A percentile compares a stretch with the other conserved stretches of the same genome.
Evolutionary conservation across 2,888 invertebrate species (phyloP).

Genomic region (Sussaba pulchella): DNA sequence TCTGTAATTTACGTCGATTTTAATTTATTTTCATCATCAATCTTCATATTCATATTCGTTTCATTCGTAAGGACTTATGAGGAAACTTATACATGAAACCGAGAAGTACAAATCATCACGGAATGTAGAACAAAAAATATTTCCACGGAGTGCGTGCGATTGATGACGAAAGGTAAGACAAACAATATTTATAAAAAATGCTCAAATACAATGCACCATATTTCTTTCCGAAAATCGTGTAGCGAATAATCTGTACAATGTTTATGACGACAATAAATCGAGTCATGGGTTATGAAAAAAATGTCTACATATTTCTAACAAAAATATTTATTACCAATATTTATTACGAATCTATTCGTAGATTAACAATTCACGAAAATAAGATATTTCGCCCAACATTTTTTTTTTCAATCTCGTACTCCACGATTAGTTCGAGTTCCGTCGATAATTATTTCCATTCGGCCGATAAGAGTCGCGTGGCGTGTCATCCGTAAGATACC

Average conservation of each 20-base stretch:
- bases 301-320: neutral
- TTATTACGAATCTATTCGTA: constrained; percentile 15
- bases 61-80: too few species aligned
- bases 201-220: neutral
- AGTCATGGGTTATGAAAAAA: neutral
- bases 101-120: too few species aligned
- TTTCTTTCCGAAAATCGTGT: neutral
- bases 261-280: neutral
- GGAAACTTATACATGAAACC: too few species aligned
- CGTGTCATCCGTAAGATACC: constrained; percentile 99
- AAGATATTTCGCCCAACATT: constrained; percentile 2
- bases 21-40: too few species aligned
- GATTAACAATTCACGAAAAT: neutral
- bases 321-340: neutral
- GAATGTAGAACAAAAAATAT: too few species aligned
- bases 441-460: constrained; percentile 34
- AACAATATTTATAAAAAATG: too few species aligned
- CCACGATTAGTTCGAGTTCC: neutral
- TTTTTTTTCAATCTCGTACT: neutral
- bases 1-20: neutral
- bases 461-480: constrained; percentile 88
- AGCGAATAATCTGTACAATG: neutral
- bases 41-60: too few species aligned
- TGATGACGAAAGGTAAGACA: too few species aligned
- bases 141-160: too few species aligned